Evolutionary conservation across 1,140 invertebrate species (phyloP).

Genomic region (Cyphomyrmex costatus): DNA sequence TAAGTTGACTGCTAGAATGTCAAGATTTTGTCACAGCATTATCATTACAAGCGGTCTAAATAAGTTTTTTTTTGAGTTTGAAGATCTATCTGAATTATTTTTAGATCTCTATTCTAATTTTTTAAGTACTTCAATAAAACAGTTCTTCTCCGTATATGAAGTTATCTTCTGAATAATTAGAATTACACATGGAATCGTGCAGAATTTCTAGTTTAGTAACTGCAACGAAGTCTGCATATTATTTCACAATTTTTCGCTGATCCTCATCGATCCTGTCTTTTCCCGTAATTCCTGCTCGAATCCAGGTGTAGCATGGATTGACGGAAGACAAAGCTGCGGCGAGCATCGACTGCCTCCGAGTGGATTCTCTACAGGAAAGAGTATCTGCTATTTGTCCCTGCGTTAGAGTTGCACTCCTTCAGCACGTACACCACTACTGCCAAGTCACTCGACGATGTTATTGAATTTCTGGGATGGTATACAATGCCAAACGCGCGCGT

Average conservation of each 20-base stretch:
- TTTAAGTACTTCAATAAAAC: too few relatives aligned
- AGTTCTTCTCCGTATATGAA: too few relatives aligned
- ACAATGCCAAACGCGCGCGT: not conserved
- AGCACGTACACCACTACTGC: slow-evolving; percentile 38
- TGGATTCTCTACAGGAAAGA: slow-evolving; percentile 40
- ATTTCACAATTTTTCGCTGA: slow-evolving; percentile 5
- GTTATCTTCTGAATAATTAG: not conserved
- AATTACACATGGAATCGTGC: not conserved
- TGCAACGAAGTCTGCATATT: not conserved
- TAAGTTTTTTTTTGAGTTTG: too few relatives aligned
- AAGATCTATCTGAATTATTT: too few relatives aligned
- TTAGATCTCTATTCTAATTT: too few relatives aligned
- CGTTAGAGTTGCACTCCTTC: slow-evolving; percentile 53
- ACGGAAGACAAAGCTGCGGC: slow-evolving; percentile 46
- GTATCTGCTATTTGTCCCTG: slow-evolving; percentile 41
- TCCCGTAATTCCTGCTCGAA: slow-evolving; percentile 6
- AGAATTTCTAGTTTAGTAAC: not conserved
- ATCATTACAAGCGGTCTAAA: too few relatives aligned
- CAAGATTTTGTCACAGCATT: too few relatives aligned
- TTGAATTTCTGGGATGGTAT: slow-evolving; percentile 20
- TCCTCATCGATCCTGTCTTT: slow-evolving; percentile 10
- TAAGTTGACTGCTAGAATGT: too few relatives aligned
- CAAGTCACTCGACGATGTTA: slow-evolving; percentile 42
- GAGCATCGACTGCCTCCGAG: slow-evolving; percentile 11
- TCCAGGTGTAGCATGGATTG: slow-evolving; percentile 59